These are phyloP conservation scores for Mixornis gularis DNA, from an alignment of 2,113 vertebrate species.

Conservation along the genomic window DNA sequence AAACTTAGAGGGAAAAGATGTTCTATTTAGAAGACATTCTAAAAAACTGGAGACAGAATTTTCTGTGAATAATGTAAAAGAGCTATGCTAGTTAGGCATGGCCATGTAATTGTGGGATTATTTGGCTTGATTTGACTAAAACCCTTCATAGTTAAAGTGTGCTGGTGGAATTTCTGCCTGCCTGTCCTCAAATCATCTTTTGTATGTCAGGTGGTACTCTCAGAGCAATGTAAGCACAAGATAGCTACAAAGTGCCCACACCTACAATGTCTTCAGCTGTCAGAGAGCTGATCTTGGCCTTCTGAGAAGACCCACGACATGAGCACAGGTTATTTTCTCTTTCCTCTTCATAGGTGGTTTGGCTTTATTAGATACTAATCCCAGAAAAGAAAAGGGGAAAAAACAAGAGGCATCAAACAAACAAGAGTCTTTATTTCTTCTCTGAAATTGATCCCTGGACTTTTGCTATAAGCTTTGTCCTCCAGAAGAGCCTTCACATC, in stretches of 20 bases:
- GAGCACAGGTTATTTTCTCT: not conserved
- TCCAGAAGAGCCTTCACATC: not conserved
- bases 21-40: not conserved
- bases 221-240: not conserved
- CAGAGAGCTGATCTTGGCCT: not conserved
- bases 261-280: not conserved
- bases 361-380: not conserved
- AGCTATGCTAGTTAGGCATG: not conserved
- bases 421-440: not conserved
- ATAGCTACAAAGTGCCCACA: not conserved
- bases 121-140: not conserved
- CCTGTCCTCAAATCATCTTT: not conserved
- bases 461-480: not conserved
- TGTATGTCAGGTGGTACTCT: not conserved
- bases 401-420: not conserved
- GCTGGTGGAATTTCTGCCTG: not conserved
- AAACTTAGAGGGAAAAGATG: not conserved
- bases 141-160: not conserved
- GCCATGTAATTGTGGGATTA: not conserved
- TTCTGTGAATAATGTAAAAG: not conserved
- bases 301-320: not conserved
- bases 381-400: not conserved
- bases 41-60: not conserved
- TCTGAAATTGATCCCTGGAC: not conserved
- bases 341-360: not conserved